phyloP scores from a whole-genome alignment of 2,888 invertebrate species.

The Orthosia incerta region DNA sequence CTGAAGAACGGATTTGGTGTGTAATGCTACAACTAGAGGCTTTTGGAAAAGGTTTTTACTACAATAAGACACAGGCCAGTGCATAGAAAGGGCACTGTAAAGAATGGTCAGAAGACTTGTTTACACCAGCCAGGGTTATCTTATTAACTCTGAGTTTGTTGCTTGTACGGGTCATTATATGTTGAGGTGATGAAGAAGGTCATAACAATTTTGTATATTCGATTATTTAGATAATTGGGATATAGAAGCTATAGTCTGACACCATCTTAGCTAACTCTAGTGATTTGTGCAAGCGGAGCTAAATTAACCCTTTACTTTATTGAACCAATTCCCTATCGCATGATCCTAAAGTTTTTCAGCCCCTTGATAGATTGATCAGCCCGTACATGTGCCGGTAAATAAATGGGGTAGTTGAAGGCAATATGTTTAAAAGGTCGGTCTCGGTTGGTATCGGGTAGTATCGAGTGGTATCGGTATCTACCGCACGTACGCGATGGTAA shows the following conservation, averaged over 20 bases:
- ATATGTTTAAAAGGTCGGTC: constrained; percentile 46
- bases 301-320: neutral
- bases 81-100: neutral
- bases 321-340: constrained; percentile 3
- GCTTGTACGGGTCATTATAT: no score
- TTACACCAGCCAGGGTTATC: no score
- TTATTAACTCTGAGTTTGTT: no score
- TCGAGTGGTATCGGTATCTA: constrained; percentile 31
- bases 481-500: constrained; percentile 45
- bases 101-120: no score
- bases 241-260: no score
- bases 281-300: no score
- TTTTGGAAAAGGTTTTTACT: neutral
- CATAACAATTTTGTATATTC: no score
- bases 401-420: constrained; percentile 38
- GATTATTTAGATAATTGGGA: no score
- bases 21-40: neutral
- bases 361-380: constrained; percentile 39
- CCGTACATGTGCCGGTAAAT: constrained; percentile 29
- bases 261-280: no score
- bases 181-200: no score
- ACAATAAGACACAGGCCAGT: neutral
- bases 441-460: constrained; percentile 18
- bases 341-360: constrained; percentile 5
- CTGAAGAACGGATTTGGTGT: neutral